Evolutionary conservation across 2,888 invertebrate species (phyloP), one percentile per base, ranked within the genome.

Genomic region (Hydropsyche betteni): DNA sequence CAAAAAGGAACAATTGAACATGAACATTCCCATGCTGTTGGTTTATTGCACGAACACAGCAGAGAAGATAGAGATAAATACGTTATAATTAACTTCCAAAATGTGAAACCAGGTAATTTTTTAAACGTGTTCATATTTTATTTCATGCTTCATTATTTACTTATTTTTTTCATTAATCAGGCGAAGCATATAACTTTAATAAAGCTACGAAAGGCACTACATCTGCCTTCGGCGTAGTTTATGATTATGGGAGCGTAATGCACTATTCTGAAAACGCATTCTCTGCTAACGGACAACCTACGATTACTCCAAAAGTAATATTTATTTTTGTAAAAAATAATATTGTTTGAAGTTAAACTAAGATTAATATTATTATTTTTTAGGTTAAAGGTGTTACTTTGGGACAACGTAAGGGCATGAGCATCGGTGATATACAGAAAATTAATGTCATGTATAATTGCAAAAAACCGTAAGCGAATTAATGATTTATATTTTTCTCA

Each of bases 11-110:
- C 94, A 0, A 88, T 92, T 0, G 85, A 94, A 16, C 95, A 95
- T 81, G 95, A 95, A 83, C 84, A 94, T 78, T 91, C 94, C 87
- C 95, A 95, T 81, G 93, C 92, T 0, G 81, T 91, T 10, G 94
- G 94, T 0, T 95, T 95, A 83, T 86, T 93, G 82, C 95, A 95
- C 82, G 94, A 95, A 81, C 95, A 95, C 83, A 94, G 93, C 81
- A 89, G 94, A 8, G 89, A 88, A 44, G 94, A 94, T 81, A 86
- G 94, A 0, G 94, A 94, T 81, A 86, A 89, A 70, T 92, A 86
- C 81, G 92, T 93, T 4, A 84, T 83, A 4, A 89, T 95, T 34
- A 85, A 88, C 7, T 93, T 91, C 85, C 82, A 88, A 1, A 95
- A 95, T 81, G 92, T 95, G 61, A 88, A 88, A 81, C 81, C 2